A percentile compares a stretch with the other conserved stretches of the same genome.
Evolutionary conservation across 2,888 invertebrate genomes (phyloP).

Genomic region (Hymenopus coronatus): DNA sequence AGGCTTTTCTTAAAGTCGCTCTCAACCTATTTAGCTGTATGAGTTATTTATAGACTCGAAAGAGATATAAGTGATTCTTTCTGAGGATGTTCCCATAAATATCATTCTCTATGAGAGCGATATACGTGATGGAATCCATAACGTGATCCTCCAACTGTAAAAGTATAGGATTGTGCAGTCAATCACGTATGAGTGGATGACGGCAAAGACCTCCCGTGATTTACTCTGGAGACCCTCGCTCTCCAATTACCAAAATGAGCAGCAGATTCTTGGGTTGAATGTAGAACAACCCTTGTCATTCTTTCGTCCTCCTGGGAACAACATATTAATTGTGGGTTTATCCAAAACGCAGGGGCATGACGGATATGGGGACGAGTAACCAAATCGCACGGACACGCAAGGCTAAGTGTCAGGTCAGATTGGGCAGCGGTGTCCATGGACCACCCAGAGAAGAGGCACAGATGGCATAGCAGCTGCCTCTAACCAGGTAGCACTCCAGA

Average conservation of each 20-base stretch:
- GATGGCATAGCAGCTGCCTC: background rate
- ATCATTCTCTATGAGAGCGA: too few species aligned
- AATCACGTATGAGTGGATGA: background rate
- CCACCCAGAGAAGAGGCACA: conserved; percentile 8
- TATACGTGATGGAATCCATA: background rate
- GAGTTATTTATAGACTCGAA: too few species aligned
- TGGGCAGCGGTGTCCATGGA: background rate
- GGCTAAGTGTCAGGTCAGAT: conserved; percentile 6
- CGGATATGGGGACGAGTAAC: background rate
- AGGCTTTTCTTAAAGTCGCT: too few species aligned
- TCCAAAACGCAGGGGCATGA: background rate
- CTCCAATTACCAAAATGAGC: background rate
- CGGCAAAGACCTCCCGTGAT: background rate
- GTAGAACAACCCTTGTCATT: background rate
- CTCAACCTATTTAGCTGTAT: too few species aligned
- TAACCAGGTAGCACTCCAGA: background rate
- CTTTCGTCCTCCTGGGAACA: background rate
- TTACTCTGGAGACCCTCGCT: background rate
- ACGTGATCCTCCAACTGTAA: background rate
- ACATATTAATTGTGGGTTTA: background rate
- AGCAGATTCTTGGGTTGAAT: background rate
- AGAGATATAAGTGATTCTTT: too few species aligned
- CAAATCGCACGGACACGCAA: background rate
- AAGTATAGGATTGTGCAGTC: background rate
- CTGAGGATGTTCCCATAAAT: too few species aligned